Evolutionary conservation across 2,797 vertebrate genomes (phyloP).

Genomic region (Hozukius guyotensis): DNA sequence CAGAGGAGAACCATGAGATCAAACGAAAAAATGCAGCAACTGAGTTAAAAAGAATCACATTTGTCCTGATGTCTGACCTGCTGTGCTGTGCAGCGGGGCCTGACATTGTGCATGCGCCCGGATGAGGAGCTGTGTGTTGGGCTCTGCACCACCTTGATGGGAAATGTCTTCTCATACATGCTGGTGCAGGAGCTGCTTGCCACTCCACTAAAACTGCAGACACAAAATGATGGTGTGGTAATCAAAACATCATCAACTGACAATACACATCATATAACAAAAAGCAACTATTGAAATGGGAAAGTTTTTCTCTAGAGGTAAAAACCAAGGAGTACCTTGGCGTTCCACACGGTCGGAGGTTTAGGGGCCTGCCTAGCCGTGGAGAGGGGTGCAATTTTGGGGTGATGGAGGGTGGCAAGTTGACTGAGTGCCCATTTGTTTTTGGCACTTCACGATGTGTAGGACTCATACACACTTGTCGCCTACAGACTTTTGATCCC

Average conservation of each 20-base stretch:
- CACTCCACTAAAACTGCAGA: conserved; percentile 54
- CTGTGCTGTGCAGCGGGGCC: conserved; percentile 85
- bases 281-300: background rate
- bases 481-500: conserved; percentile 75
- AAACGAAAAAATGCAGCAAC: background rate
- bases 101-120: conserved; percentile 75
- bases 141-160: conserved; percentile 88
- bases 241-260: conserved; percentile 5
- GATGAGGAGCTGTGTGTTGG: conserved; percentile 85
- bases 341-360: conserved; percentile 65
- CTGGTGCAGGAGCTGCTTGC: conserved; percentile 70
- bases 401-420: conserved; percentile 46
- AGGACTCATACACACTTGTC: conserved; percentile 74
- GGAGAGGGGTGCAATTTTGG: conserved; percentile 68
- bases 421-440: conserved; percentile 83
- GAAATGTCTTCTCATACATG: conserved; percentile 91
- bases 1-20: background rate
- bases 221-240: background rate
- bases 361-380: conserved; percentile 80
- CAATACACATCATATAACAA: background rate
- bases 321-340: conserved; percentile 58
- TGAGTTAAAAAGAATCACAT: background rate
- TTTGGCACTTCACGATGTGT: conserved; percentile 76
- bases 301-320: background rate
- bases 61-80: conserved; percentile 83